Base-by-base conservation (phyloP, 2,797 vertebrate species). In the Anguilla anguilla region DNA sequence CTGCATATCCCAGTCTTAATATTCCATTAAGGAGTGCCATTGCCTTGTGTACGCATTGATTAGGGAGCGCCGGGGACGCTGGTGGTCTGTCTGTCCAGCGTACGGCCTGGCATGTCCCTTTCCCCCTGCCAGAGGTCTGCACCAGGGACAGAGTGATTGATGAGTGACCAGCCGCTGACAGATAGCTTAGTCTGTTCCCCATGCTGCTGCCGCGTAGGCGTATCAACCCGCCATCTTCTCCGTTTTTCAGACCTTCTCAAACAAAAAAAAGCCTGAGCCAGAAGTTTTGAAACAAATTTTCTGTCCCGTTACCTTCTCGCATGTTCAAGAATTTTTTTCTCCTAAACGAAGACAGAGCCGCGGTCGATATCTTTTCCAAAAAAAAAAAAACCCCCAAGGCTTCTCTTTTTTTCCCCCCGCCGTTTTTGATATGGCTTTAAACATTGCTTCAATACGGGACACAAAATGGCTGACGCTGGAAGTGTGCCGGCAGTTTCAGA, bases 401-500 rank as follows among this genome's bases (percentile, higher is more conserved):
- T 51, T 49, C 79, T 35, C 46, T 82, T 22, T 43, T 19, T 17
- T 46, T 35, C 59, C 31, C 59, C 31, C 28, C 49, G 15, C 57
- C 6, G 46, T 85, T 87, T 89, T 87, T 79, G 93, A 91, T 95
- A 98, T 99, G 98, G 98, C 98, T 92, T 95, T 98, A 95, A 98
- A 97, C 95, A 96, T 98, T 93, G 96, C 98, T 92, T 97, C 97
- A 0, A 97, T 98, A 57, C 97, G 99, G 96, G 99, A 99, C 92
- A 99, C 99, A 89, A 99, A 99, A 94, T 99, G 99, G 99, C 97
- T 99, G 94, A 99, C 98, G 0, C 95, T 99, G 91, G 99, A 99
- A 95, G 99, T 99, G 91, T 99, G 99, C 95, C 98, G 99, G 90
- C 99, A 99, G 92, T 99, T 99, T 96, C 99, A 99, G 93, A 97